Base-by-base conservation (phyloP, 2,888 invertebrate species). In the Amaurobius ferox region DNA sequence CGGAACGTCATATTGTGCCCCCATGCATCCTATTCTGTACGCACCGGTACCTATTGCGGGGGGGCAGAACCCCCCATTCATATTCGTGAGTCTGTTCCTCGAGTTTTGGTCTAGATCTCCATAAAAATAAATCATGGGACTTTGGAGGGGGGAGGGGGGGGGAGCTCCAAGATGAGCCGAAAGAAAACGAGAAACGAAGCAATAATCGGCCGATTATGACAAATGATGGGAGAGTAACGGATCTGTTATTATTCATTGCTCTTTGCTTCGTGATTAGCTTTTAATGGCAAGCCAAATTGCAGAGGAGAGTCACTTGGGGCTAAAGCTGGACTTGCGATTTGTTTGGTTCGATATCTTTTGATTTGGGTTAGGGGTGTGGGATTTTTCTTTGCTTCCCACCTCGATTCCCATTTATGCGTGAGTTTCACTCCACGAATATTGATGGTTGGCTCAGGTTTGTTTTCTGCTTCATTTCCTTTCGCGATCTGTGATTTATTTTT, bases 221-320 rank as follows among this genome's bases (percentile, higher is more conserved):
- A 78, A 85, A 85, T 85, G 83, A 85, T 85, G 67, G 64, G 35
- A 55, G 66, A 85, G 44, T 85, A 85, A 85, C 77, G 77, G 72
- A 16, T 35, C 48, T 55, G 48, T 85, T 77, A 72, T 77, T 85
- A 77, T 85, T 85, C 83, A 85, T 85, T 85, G 83, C 83, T 55
- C 40, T 77, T 64, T 72, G 83, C 39, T 55, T 70, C 77, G 77
- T 85, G 77, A 85, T 85, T 85, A 85, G 67, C 77, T 77, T 85
- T 85, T 77, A 85, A 85, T 85, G 71, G 77, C 55, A 29, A 77
- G 19, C 77, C 39, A 85, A 85, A 85, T 78, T 85, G 77, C 77
- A 77, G 83, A 77, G 83, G 77, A 71, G 71, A 71, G 77, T 66
- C 77, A 64, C 64, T 64, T 71, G 64, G 40, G 76, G 81, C 71